Evolutionary conservation across 2,888 invertebrate species (phyloP).

Genomic region (Adelphocoris suturalis): DNA sequence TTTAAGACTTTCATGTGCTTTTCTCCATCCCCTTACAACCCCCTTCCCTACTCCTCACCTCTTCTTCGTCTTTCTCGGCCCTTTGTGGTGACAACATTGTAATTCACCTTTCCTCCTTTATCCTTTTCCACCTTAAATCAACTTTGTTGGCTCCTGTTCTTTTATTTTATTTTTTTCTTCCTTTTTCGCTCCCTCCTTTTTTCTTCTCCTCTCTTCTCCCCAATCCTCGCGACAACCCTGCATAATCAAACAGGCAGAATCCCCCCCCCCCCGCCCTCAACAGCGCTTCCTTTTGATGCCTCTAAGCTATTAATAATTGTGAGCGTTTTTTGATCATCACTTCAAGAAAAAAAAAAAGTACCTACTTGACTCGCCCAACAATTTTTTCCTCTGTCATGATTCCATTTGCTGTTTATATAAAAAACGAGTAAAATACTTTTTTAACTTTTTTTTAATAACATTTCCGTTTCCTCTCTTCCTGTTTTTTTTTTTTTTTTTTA

Average conservation of each 20-base stretch:
- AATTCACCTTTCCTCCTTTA: constrained; percentile 69
- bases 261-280: neutral
- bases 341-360: constrained; percentile 42
- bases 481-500: too few species aligned
- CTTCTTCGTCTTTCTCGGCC: too few species aligned
- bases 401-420: constrained; percentile 45
- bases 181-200: too few species aligned
- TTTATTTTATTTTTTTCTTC: neutral
- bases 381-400: constrained; percentile 48
- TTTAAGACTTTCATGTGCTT: constrained; percentile 67
- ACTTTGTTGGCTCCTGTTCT: constrained; percentile 60
- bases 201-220: neutral
- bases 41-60: too few species aligned
- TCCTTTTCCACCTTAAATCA: constrained; percentile 70
- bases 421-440: constrained; percentile 16
- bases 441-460: neutral
- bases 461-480: constrained; percentile 17
- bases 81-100: constrained; percentile 70
- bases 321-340: constrained; percentile 51
- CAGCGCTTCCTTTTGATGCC: constrained; percentile 51
- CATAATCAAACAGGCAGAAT: constrained; percentile 61
- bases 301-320: constrained; percentile 58
- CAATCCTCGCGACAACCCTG: constrained; percentile 58
- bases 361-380: constrained; percentile 44
- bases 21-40: neutral